Evolutionary conservation across 1,140 invertebrate species (phyloP), one percentile per base, ranked within the genome.

Genomic region (Dolichoris vasculosae): DNA sequence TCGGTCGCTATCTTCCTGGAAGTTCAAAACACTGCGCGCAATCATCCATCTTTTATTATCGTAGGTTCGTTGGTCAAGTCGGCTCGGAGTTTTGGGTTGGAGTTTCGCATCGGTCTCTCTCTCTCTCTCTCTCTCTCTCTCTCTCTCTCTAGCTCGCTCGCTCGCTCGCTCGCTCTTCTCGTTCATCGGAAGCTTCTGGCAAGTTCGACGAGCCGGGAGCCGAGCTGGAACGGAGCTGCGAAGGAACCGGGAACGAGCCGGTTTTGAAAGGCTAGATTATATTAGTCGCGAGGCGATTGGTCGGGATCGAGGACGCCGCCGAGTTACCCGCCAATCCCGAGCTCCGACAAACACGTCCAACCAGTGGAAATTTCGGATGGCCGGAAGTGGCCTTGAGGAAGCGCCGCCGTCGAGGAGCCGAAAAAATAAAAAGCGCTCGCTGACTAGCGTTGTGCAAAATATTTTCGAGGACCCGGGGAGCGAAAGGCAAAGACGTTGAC

Each of bases 371-470:
- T 51, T 35, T 26, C n/a, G 20, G 26, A 30, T 20, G 63, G 30
- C 75, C 83, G 83, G 83, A 84, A 84, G 51, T 84, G 73, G 26
- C 71, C 71, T 83, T 76, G 82, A 38, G 17, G 20, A 40, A 17
- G 48, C 75, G 48, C 59, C 4, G 38, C 32, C 38, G 20, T 40
- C 35, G 23, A 20, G 1, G 38, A 26, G 20, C 20, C 38, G 30
- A 43, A 30, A 48, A 26, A 46, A 46, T 46, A 75, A 46, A 26
- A 75, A 32, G 15, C n/a, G 20, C 13, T 64, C 32, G 2, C 26
- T 82, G 81, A 82, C 81, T 82, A 73, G 69, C 81, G 81, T 75
- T 59, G 81, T 82, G 80, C 64, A 63, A 35, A 79, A 55, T 35
- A 51, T 9, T 67, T 80, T 67, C 59, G 55, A 38, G 55, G 35